phyloP scores from a whole-genome alignment of 2,113 vertebrate species.

The Tenebrosternarchus preto region DNA sequence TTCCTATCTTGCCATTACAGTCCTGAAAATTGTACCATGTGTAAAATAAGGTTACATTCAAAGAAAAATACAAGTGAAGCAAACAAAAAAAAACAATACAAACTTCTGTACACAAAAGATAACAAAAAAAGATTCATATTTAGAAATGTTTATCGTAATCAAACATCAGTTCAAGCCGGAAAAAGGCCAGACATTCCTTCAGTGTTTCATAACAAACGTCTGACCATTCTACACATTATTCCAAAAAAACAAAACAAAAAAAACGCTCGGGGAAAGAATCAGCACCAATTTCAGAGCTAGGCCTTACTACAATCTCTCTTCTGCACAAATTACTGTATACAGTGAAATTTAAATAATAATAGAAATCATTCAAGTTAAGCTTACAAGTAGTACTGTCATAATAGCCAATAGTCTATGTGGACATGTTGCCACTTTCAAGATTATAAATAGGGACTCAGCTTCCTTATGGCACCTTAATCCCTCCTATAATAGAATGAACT shows the following conservation, averaged over 20 bases:
- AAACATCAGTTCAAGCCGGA: slow-evolving; percentile 13
- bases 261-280: background rate
- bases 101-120: slow-evolving; percentile 31
- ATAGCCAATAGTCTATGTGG: background rate
- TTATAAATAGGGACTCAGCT: too few species aligned
- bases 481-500: slow-evolving; percentile 38
- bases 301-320: background rate
- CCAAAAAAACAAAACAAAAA: background rate
- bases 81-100: slow-evolving; percentile 26
- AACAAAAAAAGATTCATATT: background rate
- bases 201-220: slow-evolving; percentile 36
- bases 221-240: background rate
- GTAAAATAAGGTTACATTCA: slow-evolving; percentile 31
- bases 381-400: slow-evolving; percentile 20
- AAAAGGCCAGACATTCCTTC: slow-evolving; percentile 33
- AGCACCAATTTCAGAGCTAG: background rate
- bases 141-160: slow-evolving; percentile 35
- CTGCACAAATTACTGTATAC: slow-evolving; percentile 7
- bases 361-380: background rate
- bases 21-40: slow-evolving; percentile 44
- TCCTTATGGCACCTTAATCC: slow-evolving; percentile 36
- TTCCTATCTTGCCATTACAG: slow-evolving; percentile 12
- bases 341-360: background rate
- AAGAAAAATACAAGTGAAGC: slow-evolving; percentile 51
- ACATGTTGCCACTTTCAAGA: too few species aligned